These are phyloP conservation scores for Atrina japonica DNA, from an alignment of 2,888 invertebrate genomes.

Conservation along the genomic window DNA sequence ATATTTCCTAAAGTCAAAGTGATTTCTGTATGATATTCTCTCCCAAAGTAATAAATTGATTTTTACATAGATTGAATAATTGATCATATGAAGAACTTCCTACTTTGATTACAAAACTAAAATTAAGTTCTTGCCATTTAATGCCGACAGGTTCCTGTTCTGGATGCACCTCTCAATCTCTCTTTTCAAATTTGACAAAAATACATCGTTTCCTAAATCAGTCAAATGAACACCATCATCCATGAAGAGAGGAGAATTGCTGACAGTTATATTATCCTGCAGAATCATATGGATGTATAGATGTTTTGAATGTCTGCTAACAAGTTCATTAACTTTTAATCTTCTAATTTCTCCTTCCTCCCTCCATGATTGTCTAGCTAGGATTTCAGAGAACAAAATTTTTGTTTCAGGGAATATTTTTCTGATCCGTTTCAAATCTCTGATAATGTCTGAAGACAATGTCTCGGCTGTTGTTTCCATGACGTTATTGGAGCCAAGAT, in stretches of 20 bases:
- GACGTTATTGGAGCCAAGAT: constrained; percentile 37
- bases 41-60: too few relatives aligned
- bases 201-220: constrained; percentile 34
- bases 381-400: constrained; percentile 26
- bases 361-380: constrained; percentile 31
- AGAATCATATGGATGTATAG: constrained; percentile 16
- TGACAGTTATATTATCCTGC: constrained; percentile 25
- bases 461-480: constrained; percentile 10
- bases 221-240: constrained; percentile 40
- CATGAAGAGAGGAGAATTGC: constrained; percentile 9
- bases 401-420: constrained; percentile 30
- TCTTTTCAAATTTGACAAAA: too few relatives aligned
- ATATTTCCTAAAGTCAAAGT: too few relatives aligned
- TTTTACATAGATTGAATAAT: too few relatives aligned
- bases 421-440: constrained; percentile 1
- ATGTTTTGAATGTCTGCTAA: constrained; percentile 6
- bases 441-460: constrained; percentile 24
- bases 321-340: constrained; percentile 15
- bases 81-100: too few relatives aligned
- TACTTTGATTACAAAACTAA: too few relatives aligned
- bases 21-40: too few relatives aligned
- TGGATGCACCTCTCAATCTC: too few relatives aligned
- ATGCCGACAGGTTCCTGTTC: too few relatives aligned
- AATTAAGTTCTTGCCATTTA: too few relatives aligned
- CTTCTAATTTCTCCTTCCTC: constrained; percentile 26